Evolutionary conservation across 2,113 vertebrate genomes (phyloP).

Genomic region (Cheilinus undulatus): DNA sequence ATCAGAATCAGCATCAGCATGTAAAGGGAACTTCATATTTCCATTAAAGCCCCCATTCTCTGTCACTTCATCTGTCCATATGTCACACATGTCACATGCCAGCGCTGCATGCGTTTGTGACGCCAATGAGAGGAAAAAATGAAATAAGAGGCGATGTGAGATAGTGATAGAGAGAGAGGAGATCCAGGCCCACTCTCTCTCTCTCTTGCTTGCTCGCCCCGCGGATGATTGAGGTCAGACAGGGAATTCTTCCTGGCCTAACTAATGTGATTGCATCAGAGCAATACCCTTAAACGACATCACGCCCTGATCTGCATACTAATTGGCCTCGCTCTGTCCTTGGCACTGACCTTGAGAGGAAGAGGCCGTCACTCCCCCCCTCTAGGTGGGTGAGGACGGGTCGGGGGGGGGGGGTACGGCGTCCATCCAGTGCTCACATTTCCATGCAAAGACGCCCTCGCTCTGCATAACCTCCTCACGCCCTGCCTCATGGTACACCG

Average conservation of each 20-base stretch:
- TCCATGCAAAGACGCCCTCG: slow-evolving; percentile 77
- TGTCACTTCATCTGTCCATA: slow-evolving; percentile 16
- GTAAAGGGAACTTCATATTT: not conserved
- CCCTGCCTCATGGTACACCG: slow-evolving; percentile 55
- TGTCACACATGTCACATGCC: slow-evolving; percentile 28
- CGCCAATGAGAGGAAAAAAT: slow-evolving; percentile 5
- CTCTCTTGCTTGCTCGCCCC: slow-evolving; percentile 72
- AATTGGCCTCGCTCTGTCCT: slow-evolving; percentile 90
- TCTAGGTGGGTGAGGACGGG: slow-evolving; percentile 58
- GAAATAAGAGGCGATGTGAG: slow-evolving; percentile 12
- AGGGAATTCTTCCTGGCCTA: slow-evolving; percentile 90
- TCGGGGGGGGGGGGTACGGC: slow-evolving; percentile 72
- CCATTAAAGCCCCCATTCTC: not conserved
- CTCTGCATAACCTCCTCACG: slow-evolving; percentile 71
- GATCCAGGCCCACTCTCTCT: not conserved
- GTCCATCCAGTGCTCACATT: slow-evolving; percentile 80
- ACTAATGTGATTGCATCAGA: slow-evolving; percentile 96
- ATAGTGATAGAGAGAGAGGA: slow-evolving; percentile 9
- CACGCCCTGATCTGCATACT: slow-evolving; percentile 94
- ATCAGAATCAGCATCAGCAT: not conserved
- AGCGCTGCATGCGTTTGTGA: slow-evolving; percentile 8
- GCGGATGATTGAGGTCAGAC: slow-evolving; percentile 92
- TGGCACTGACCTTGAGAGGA: slow-evolving; percentile 88
- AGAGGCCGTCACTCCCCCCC: slow-evolving; percentile 87
- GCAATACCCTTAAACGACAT: slow-evolving; percentile 95